phyloP scores from a whole-genome alignment of 2,113 vertebrate species.

The Pangasianodon hypophthalmus region DNA sequence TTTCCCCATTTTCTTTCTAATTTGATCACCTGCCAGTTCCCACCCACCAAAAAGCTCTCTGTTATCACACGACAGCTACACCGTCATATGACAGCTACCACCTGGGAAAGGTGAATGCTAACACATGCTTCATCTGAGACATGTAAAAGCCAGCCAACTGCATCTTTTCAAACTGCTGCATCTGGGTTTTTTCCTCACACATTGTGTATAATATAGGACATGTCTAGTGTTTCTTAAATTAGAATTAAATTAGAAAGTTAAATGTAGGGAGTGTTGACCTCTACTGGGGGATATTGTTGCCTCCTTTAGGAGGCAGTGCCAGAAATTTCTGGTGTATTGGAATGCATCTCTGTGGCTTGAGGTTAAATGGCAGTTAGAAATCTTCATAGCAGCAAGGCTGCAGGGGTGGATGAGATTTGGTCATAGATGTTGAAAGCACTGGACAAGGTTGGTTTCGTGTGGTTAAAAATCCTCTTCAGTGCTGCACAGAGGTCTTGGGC shows the following conservation, averaged over 20 bases:
- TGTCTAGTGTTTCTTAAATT: neutral
- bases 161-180: neutral
- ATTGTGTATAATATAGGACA: neutral
- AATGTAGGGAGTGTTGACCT: neutral
- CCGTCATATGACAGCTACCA: neutral
- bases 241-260: neutral
- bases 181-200: neutral
- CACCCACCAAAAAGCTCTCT: neutral
- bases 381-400: neutral
- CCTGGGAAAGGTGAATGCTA: neutral
- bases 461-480: neutral
- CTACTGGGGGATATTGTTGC: neutral
- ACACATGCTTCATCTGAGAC: neutral
- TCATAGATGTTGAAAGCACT: neutral
- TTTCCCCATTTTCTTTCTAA: neutral
- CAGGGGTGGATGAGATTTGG: neutral
- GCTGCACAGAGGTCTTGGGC: neutral
- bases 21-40: neutral
- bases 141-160: neutral
- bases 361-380: neutral
- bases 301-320: neutral
- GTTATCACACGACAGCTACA: neutral
- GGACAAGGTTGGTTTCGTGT: neutral
- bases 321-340: neutral
- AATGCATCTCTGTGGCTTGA: neutral